Evolutionary conservation across 2,797 vertebrate species (phyloP).

Genomic region (Acrossocheilus wenchowensis): DNA sequence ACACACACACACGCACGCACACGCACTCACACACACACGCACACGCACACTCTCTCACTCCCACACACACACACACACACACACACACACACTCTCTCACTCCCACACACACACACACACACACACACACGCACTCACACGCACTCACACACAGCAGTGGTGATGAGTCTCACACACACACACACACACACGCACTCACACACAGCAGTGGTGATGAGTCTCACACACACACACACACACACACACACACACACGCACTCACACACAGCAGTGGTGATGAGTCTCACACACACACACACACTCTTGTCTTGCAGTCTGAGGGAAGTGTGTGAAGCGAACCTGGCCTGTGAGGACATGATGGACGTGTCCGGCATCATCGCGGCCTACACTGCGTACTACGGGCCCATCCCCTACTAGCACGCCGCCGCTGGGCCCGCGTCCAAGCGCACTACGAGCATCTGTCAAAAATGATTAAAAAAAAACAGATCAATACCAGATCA

Average conservation of each 20-base stretch:
- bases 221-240: not conserved
- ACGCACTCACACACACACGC: not conserved
- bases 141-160: slow-evolving; percentile 4
- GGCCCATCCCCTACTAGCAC: slow-evolving; percentile 71
- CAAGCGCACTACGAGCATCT: not conserved
- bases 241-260: not conserved
- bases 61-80: no score
- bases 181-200: not conserved
- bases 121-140: not conserved
- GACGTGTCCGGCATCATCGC: slow-evolving; percentile 80
- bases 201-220: not conserved
- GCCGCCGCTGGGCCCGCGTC: not conserved
- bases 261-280: no score
- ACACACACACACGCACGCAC: not conserved
- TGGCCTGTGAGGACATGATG: slow-evolving; percentile 81
- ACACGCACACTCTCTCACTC: not conserved
- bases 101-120: not conserved
- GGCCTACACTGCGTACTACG: slow-evolving; percentile 82
- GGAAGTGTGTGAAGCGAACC: slow-evolving; percentile 83
- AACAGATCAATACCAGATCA: not conserved
- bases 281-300: no score
- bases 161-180: not conserved
- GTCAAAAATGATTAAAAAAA: not conserved
- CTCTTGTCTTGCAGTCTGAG: slow-evolving; percentile 67
- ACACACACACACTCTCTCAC: not conserved